These are phyloP conservation scores for Poecilus cupreus DNA, from an alignment of 2,888 invertebrate species.

Conservation along the genomic window DNA sequence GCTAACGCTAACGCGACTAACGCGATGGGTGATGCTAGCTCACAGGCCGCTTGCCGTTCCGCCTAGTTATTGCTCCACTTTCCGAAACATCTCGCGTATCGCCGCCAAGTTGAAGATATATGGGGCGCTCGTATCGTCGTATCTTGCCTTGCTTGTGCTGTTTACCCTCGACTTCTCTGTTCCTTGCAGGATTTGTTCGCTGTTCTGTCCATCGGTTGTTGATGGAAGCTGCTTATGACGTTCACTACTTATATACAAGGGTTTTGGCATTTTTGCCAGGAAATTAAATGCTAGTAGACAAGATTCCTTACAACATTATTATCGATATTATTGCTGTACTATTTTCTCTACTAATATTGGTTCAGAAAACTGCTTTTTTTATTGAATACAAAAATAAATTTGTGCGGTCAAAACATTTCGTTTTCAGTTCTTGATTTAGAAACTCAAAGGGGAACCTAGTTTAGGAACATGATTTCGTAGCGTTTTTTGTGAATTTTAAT, in stretches of 20 bases:
- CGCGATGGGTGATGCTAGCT: not conserved
- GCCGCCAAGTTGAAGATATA: constrained; percentile 45
- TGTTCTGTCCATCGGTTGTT: not conserved
- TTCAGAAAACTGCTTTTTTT: too few species aligned
- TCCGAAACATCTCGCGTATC: constrained; percentile 52
- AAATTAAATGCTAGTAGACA: not conserved
- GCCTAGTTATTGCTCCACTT: constrained; percentile 46
- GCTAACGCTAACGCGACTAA: not conserved
- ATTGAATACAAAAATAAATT: too few species aligned
- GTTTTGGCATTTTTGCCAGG: not conserved
- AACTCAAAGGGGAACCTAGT: too few species aligned
- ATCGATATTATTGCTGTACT: too few species aligned
- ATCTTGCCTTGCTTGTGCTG: constrained; percentile 4
- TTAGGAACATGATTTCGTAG: too few species aligned
- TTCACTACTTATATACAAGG: not conserved
- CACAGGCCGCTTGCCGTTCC: not conserved
- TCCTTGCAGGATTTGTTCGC: not conserved
- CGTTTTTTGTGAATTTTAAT: too few species aligned
- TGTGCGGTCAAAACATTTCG: too few species aligned
- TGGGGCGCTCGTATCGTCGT: constrained; percentile 23
- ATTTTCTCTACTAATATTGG: too few species aligned
- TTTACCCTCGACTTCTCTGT: not conserved
- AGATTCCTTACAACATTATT: too few species aligned
- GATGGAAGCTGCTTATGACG: constrained; percentile 6
- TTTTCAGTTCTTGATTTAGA: too few species aligned